phyloP scores from a whole-genome alignment of 1,140 invertebrate genomes.

The Ooceraea biroi region DNA sequence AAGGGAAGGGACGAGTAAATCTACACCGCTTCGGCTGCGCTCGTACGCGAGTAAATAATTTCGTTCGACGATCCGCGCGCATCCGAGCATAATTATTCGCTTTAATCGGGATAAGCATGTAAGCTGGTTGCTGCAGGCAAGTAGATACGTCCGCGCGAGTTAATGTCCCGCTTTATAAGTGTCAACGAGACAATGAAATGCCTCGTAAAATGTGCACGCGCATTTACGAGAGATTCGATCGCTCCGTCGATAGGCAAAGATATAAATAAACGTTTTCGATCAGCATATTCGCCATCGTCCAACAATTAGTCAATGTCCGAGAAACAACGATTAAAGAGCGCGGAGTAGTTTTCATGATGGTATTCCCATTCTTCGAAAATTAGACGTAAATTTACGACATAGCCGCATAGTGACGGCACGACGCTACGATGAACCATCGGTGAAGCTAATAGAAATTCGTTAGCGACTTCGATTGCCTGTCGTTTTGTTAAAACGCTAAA shows the following conservation, averaged over 20 bases:
- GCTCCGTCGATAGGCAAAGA: neutral
- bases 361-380: constrained; percentile 12
- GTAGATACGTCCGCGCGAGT: neutral
- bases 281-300: neutral
- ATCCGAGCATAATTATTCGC: constrained; percentile 30
- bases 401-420: neutral
- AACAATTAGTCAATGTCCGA: neutral
- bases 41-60: constrained; percentile 34
- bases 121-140: constrained; percentile 12
- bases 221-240: constrained; percentile 19
- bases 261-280: constrained; percentile 39
- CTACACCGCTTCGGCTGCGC: neutral
- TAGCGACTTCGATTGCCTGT: constrained; percentile 11
- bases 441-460: constrained; percentile 24
- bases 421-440: neutral
- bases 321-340: constrained; percentile 29
- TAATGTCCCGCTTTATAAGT: constrained; percentile 41
- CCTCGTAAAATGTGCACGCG: constrained; percentile 15
- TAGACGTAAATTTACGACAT: constrained; percentile 1
- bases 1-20: neutral
- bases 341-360: neutral
- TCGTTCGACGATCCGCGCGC: constrained; percentile 9
- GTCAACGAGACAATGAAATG: constrained; percentile 32
- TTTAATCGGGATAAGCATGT: constrained; percentile 4
- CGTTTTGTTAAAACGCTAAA: constrained; percentile 53